Conservation (phyloP, 2,797 vertebrate species). For the Myotis findleyi region DNA sequence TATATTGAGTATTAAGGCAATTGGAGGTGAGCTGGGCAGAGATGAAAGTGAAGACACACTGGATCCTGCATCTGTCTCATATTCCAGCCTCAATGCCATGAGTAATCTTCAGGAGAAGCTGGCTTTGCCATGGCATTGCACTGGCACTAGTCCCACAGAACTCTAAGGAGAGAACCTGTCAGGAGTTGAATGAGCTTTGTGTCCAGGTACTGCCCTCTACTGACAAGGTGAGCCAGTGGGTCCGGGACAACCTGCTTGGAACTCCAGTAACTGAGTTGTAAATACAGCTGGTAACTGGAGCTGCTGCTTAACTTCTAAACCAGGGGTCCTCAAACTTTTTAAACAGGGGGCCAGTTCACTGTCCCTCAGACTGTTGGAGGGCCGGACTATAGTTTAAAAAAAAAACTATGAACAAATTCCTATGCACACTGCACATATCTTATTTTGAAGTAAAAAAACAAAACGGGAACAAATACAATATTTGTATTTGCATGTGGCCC, state of each 20-base stretch:
- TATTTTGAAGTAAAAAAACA: no score
- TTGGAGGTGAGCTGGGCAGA: background rate
- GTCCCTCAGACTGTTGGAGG: no score
- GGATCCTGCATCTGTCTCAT: background rate
- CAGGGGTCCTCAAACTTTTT: no score
- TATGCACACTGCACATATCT: no score
- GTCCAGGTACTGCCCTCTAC: background rate
- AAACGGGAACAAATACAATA: no score
- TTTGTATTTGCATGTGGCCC: no score
- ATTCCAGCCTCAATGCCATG: background rate
- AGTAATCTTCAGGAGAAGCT: background rate
- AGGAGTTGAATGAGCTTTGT: background rate
- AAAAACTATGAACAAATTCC: no score
- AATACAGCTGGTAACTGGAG: background rate
- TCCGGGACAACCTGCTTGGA: background rate
- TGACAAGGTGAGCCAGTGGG: background rate
- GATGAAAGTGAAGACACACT: background rate
- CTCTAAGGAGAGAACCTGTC: background rate
- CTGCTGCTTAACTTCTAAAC: background rate
- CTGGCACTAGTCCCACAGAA: background rate
- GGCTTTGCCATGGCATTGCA: background rate
- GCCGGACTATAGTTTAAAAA: no score
- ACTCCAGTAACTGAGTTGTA: background rate
- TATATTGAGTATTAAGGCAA: conserved; percentile 27
- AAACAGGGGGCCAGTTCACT: no score